Evolutionary conservation across 2,797 vertebrate genomes (phyloP), one percentile per base, ranked within the genome.

Genomic region (Mareca strepera): DNA sequence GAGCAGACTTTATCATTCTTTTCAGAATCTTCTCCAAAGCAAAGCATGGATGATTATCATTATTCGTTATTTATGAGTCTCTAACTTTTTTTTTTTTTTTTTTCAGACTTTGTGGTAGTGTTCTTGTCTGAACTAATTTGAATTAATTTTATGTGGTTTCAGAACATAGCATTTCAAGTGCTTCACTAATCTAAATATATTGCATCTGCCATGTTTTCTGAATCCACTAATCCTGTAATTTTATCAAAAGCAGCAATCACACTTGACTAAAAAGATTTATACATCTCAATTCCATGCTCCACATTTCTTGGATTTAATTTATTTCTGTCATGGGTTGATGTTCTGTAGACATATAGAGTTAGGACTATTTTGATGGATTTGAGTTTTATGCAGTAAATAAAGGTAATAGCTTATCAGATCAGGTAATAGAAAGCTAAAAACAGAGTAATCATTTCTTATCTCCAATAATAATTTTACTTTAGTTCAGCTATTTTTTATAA

Each of bases 211-310:
- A 8, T 66, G 44, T 66, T 90, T 37, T 82, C 46, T 80, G 63
- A 88, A 94, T 89, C 46, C 46, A 55, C 26, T 50, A 90, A 93
- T 79, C 17, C 63, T 80, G 17, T 89, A 89, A 79, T 87, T 86
- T 79, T 85, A 46, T 87, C 52, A 69, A 92, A 88, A 94, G 6
- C 43, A 93, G 70, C 46, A 72, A 77, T 68, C 69, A 84, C n/a
- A 84, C 7, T 67, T 79, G 41, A 93, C 63, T 82, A 59, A 44
- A 73, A 89, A 89, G 3, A 77, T 89, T 84, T 79, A 88, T 80
- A 37, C 56, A 43, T 73, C 39, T 84, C 59, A 77, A 76, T 84
- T 52, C 59, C 17, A 20, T 52, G 39, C 4, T 39, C 7, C 35
- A 77, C 13, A 9, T 53, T 93, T 7, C 21, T 69, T 76, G 5